Evolutionary conservation across 1,140 invertebrate genomes (phyloP), one percentile per base, ranked within the genome.

Genomic region (Drosophila guanche): DNA sequence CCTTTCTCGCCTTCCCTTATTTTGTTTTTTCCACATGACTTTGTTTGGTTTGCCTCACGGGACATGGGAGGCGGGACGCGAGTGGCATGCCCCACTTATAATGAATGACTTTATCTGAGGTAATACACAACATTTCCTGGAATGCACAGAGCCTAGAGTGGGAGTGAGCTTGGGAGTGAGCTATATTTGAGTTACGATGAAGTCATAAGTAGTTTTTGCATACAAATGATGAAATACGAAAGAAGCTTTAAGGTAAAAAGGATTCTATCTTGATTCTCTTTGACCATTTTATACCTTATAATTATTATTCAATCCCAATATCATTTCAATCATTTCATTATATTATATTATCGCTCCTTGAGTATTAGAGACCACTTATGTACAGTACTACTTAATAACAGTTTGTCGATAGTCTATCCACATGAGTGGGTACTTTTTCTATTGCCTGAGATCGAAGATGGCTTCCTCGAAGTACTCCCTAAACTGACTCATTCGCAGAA

Each of bases 1-100:
- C 29, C 29, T 25, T 51, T 16, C 16, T 61, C 42, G 25, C 46
- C 12, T 29, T 50, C 33, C 12, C 45, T 7, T 40, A n/a, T 43
- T 27, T 53, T 55, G 66, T 10, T 53, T 33, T 42, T 8, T 20
- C 14, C 20, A n/a, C 25, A 37, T 25, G 33, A 23, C 14, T 65
- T 81, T 81, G 74, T 81, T 81, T 83, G 78, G 55, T 48, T 61
- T 58, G 37, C 40, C 27, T 8, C 6, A 16, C 57, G 54, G 55
- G 46, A n/a, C n/a, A 8, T 27, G 12, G 25, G 16, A 14, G 25
- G 25, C 25, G 20, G 45, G 16, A 20, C 48, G 48, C 48, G 27
- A 29, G 48, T 14, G 23, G 27, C 5, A 57, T 16, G 37, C 4
- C 65, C 22, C 7, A 10, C 10, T 41, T 12, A 4, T 16, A 67